These are phyloP conservation scores for Apogon talboti DNA, from an alignment of 2,797 vertebrate genomes.

Conservation along the genomic window DNA sequence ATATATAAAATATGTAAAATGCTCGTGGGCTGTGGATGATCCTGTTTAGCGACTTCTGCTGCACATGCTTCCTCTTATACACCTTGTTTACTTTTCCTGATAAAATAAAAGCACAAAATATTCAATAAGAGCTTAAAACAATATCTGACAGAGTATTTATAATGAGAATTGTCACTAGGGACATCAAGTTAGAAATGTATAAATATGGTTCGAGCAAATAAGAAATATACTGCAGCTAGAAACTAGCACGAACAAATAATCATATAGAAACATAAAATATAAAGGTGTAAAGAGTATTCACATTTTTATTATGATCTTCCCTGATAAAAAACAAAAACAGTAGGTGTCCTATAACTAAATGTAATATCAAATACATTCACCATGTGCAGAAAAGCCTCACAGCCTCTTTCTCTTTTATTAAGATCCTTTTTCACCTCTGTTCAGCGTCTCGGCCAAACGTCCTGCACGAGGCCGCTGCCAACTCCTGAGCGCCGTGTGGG, in stretches of 20 bases:
- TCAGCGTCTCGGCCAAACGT: constrained; percentile 32
- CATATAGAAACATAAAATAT: no score
- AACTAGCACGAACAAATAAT: no score
- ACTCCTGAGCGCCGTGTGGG: constrained; percentile 46
- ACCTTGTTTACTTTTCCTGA: no score
- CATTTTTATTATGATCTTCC: constrained; percentile 12
- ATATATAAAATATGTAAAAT: no score
- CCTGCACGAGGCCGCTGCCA: constrained; percentile 39
- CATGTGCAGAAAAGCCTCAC: constrained; percentile 10
- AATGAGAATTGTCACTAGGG: no score
- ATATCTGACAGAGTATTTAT: neutral
- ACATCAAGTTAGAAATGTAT: no score
- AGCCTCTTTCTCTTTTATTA: constrained; percentile 21
- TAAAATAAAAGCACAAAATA: no score
- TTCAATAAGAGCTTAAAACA: neutral
- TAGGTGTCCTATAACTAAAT: neutral
- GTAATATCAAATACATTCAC: constrained; percentile 32
- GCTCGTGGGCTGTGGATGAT: no score
- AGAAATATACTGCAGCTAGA: no score
- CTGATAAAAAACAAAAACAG: constrained; percentile 15
- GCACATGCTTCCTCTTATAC: no score
- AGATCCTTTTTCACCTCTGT: constrained; percentile 36
- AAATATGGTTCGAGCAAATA: no score
- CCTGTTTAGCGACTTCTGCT: no score
- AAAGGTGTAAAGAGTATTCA: neutral